Evolutionary conservation across 2,888 invertebrate genomes (phyloP).

Genomic region (Agrochola macilenta): DNA sequence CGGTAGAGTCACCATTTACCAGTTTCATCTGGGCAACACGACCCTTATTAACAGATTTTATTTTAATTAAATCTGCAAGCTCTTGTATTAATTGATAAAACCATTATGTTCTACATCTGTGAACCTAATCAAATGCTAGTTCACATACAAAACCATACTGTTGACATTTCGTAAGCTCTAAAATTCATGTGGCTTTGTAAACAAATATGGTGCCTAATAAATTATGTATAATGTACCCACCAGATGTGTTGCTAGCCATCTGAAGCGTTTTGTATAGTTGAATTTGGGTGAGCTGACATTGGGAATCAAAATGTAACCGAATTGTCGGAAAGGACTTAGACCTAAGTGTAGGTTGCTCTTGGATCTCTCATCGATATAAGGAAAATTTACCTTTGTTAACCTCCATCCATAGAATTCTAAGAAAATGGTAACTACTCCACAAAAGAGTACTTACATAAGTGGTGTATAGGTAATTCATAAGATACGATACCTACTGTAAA

Average conservation of each 20-base stretch:
- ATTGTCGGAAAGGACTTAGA: not conserved
- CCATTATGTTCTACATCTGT: slow-evolving; percentile 53
- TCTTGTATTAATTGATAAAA: slow-evolving; percentile 18
- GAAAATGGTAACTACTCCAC: not conserved
- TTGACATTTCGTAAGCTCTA: slow-evolving; percentile 53
- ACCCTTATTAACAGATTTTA: slow-evolving; percentile 18
- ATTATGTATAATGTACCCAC: slow-evolving; percentile 49
- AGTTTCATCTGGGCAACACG: not conserved
- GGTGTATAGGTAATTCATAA: not conserved
- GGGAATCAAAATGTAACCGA: slow-evolving; percentile 6
- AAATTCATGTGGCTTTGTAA: slow-evolving; percentile 47
- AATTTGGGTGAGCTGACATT: slow-evolving; percentile 22
- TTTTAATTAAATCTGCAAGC: slow-evolving; percentile 15
- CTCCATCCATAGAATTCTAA: not conserved
- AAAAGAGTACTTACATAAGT: too few species aligned
- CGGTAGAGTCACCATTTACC: not conserved
- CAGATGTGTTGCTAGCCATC: slow-evolving; percentile 58
- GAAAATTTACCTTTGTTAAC: not conserved
- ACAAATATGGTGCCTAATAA: slow-evolving; percentile 42
- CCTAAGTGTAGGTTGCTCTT: not conserved
- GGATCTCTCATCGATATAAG: too few species aligned
- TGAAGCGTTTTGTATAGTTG: slow-evolving; percentile 14
- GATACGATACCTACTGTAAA: not conserved
- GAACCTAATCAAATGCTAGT: slow-evolving; percentile 58
- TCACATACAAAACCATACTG: slow-evolving; percentile 46